Conservation (phyloP, 23 tunicate genomes). For the Diplosoma virens region DNA sequence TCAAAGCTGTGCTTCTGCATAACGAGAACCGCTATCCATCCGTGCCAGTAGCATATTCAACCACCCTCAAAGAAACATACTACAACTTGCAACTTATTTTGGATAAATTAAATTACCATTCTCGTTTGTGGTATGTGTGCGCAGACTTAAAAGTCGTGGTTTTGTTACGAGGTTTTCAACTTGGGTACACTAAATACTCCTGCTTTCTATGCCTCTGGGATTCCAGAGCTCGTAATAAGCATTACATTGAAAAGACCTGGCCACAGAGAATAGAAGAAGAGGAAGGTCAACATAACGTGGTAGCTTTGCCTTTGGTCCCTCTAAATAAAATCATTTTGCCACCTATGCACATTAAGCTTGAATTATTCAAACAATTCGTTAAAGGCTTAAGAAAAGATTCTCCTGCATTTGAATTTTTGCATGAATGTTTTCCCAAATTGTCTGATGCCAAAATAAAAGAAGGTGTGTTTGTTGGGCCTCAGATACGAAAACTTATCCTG, state of each 20-base stretch:
- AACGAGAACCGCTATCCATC: constrained; percentile 36
- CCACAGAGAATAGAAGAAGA: constrained; percentile 6
- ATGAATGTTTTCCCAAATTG: too few species aligned
- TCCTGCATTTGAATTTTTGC: too few species aligned
- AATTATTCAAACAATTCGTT: too few species aligned
- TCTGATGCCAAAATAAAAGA: too few species aligned
- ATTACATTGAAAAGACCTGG: constrained; percentile 26
- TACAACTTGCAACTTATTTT: constrained; percentile 13
- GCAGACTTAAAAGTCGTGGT: constrained; percentile 31
- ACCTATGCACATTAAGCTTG: too few species aligned
- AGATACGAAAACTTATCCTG: constrained; percentile 22
- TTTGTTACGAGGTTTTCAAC: too few species aligned
- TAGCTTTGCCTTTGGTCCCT: too few species aligned
- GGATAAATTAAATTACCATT: constrained; percentile 26
- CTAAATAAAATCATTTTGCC: too few species aligned
- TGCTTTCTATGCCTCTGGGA: constrained; percentile 41
- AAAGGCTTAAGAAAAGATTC: too few species aligned
- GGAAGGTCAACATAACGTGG: too few species aligned
- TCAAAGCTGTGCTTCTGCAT: constrained; percentile 31
- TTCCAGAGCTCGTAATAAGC: constrained; percentile 23
- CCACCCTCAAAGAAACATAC: constrained; percentile 33
- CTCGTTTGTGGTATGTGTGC: constrained; percentile 32
- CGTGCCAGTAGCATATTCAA: constrained; percentile 32
- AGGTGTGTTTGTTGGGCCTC: constrained; percentile 26
- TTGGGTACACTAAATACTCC: constrained; percentile 36